These are phyloP conservation scores for Tortricodes alternella DNA, from an alignment of 2,888 invertebrate genomes.

Conservation along the genomic window DNA sequence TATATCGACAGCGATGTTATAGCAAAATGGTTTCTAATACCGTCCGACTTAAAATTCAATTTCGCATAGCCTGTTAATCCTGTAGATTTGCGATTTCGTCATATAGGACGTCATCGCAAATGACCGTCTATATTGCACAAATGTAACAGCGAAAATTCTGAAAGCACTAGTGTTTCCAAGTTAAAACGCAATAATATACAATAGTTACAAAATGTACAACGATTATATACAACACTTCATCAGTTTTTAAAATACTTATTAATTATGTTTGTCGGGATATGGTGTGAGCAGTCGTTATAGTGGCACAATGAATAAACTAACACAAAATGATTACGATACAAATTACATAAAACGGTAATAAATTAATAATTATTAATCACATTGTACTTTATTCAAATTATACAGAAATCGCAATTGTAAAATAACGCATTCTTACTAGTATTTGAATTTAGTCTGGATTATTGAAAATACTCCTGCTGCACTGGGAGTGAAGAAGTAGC, in stretches of 20 bases:
- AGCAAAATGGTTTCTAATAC: no score
- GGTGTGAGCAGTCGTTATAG: background rate
- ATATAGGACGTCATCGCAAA: no score
- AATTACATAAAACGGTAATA: background rate
- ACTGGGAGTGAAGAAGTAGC: no score
- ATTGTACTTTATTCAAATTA: background rate
- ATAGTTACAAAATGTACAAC: slow-evolving; percentile 16
- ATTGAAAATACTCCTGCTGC: no score
- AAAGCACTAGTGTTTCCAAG: background rate
- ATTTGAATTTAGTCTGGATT: no score
- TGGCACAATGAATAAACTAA: background rate
- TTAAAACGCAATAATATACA: background rate
- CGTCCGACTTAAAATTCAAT: no score
- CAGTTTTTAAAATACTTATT: slow-evolving; percentile 14
- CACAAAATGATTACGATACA: background rate
- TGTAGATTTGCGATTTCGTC: no score
- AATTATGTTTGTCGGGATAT: background rate
- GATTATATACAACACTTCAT: slow-evolving; percentile 7
- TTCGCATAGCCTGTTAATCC: no score
- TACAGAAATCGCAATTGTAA: background rate
- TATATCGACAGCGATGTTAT: no score
- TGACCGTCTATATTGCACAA: no score
- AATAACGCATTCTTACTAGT: no score
- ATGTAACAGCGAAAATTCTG: no score
- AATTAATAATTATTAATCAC: background rate